Percentiles rank a stretch among this genome's conserved stretches.
Evolutionary conservation across 2,113 vertebrate species (phyloP).

Genomic region (Aix galericulata): DNA sequence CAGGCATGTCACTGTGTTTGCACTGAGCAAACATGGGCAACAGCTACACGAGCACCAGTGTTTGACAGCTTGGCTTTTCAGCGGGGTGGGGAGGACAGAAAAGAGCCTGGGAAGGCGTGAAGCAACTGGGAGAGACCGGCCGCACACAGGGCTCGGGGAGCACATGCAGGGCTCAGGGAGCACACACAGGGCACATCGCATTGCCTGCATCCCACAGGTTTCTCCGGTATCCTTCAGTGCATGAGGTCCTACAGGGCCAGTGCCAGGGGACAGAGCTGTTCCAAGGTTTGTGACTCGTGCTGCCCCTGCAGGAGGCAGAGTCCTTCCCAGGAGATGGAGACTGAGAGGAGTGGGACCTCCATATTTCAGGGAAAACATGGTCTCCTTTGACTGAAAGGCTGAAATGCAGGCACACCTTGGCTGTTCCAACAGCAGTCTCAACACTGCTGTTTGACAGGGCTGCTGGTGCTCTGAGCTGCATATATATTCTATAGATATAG

Average conservation of each 20-base stretch:
- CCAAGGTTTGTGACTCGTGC: neutral
- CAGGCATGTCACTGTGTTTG: neutral
- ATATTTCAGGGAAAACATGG: neutral
- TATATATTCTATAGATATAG: neutral
- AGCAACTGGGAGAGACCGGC: too few species aligned
- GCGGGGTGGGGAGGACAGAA: neutral
- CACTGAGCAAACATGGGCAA: neutral
- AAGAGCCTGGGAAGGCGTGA: neutral
- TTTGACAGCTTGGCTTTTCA: neutral
- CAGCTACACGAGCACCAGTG: neutral
- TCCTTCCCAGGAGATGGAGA: neutral
- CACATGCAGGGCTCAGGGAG: too few species aligned
- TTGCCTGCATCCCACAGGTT: rapidly evolving
- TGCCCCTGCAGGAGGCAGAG: neutral
- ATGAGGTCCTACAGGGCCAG: neutral
- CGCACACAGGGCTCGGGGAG: too few species aligned
- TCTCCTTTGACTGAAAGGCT: neutral
- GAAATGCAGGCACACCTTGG: neutral
- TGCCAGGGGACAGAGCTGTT: neutral
- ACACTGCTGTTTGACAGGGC: neutral
- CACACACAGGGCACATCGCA: too few species aligned
- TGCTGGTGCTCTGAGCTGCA: neutral
- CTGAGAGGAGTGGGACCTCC: neutral
- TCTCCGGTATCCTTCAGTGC: neutral
- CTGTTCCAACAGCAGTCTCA: neutral